phyloP scores from a whole-genome alignment of 2,113 vertebrate genomes.

The Pelobates fuscus region DNA sequence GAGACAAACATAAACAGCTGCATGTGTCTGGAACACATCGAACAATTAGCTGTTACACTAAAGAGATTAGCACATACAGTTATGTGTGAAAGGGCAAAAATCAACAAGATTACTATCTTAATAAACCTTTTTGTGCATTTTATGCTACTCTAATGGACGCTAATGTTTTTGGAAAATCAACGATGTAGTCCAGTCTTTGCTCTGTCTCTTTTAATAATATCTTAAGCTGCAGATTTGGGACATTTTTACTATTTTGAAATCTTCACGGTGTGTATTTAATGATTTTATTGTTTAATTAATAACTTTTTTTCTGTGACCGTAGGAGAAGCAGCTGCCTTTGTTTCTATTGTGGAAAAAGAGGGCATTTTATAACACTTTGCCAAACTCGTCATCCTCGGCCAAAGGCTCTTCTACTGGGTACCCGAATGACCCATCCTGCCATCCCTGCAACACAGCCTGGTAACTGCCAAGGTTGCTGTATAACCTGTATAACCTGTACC shows the following conservation, averaged over 20 bases:
- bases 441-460: no score
- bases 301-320: no score
- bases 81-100: neutral
- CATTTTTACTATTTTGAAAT: neutral
- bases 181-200: neutral
- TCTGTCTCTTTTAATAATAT: neutral
- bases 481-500: no score
- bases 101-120: neutral
- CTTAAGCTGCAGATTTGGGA: neutral
- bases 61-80: slow-evolving; percentile 16
- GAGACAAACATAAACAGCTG: slow-evolving; percentile 45
- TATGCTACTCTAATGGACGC: neutral
- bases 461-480: no score
- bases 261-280: no score
- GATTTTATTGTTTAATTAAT: no score
- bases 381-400: no score
- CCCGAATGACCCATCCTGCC: no score
- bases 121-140: neutral
- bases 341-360: no score
- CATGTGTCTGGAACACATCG: slow-evolving; percentile 36
- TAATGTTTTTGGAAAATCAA: neutral
- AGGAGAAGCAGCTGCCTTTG: no score
- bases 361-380: no score
- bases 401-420: no score
- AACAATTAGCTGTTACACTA: slow-evolving; percentile 35